Evolutionary conservation across 2,797 vertebrate species (phyloP).

Genomic region (Sebastes wilsoni): DNA sequence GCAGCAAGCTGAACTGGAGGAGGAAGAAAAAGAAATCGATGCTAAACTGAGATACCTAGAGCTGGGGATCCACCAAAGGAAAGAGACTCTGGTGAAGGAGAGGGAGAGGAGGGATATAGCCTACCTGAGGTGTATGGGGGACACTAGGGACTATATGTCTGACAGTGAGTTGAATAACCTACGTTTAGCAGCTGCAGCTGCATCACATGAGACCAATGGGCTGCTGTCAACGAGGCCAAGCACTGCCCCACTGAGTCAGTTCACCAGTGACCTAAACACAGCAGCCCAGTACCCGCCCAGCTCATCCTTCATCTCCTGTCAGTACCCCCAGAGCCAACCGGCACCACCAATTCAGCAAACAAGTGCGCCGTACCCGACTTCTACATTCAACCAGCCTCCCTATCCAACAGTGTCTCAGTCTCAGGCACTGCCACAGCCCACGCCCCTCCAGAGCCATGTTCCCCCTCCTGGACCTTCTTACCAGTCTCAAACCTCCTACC

Average conservation of each 20-base stretch:
- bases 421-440: constrained; percentile 89
- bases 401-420: constrained; percentile 86
- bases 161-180: constrained; percentile 97
- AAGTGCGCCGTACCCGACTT: constrained; percentile 76
- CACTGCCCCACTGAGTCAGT: constrained; percentile 87
- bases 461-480: constrained; percentile 86
- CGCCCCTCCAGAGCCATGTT: constrained; percentile 84
- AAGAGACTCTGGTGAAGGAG: constrained; percentile 95
- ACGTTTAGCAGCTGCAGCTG: constrained; percentile 84
- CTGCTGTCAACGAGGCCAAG: constrained; percentile 84
- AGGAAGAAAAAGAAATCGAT: constrained; percentile 99
- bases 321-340: constrained; percentile 85
- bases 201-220: constrained; percentile 85
- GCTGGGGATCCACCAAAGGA: constrained; percentile 95
- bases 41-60: constrained; percentile 98
- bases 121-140: constrained; percentile 91
- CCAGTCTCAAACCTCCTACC: constrained; percentile 85
- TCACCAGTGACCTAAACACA: constrained; percentile 85
- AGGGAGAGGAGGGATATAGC: constrained; percentile 91
- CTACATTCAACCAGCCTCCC: constrained; percentile 85
- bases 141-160: constrained; percentile 94
- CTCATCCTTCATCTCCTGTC: constrained; percentile 87
- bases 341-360: constrained; percentile 75
- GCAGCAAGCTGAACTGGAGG: constrained; percentile 97
- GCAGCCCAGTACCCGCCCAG: constrained; percentile 84